Base-by-base conservation (phyloP, 2,888 invertebrate species). In the Eupithecia dodoneata region DNA sequence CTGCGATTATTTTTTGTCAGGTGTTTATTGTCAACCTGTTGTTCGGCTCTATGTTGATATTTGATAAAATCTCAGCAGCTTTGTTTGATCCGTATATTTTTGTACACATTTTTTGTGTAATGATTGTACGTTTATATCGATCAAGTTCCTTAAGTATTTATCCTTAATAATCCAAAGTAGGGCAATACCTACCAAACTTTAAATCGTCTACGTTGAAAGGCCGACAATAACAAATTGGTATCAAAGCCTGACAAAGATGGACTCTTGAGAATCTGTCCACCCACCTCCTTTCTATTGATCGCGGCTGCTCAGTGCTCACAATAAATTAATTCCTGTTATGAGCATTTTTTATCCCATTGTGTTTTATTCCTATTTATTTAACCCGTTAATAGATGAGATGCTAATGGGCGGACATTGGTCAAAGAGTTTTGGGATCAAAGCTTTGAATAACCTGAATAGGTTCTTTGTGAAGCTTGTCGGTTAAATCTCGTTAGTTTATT, bases 231-330 rank as follows among this genome's bases (percentile, higher is more conserved):
- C 94, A 94, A 95, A 95, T 95, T 90, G 92, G 93, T 93, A 94
- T 94, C 93, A 94, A 92, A 93, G 94, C 92, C 90, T 94, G 93
- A 95, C 94, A 94, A 94, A 94, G 94, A 94, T 94, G 94, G 93
- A 94, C 94, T 93, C 92, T 93, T 93, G 90, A 92, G 91, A 91
- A 93, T 91, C 93, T 94, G 94, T 95, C 95, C 95, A 94, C 95
- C 95, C 94, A 95, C 94, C 93, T 92, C 89, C 86, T 85, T 87
- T 87, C 93, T 92, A 93, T 94, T 94, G 93, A 95, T 93, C 91
- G 92, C 88, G 90, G 92, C 88, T 87, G 87, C 89, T 91, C 84
- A 92, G 91, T 87, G 87, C 89, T 91, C 84, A 93, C 92, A 92
- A 94, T 93, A 93, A 94, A 94, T 94, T 94, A 94, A 94, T 93